A percentile compares a stretch with the other conserved stretches of the same genome.
Conservation (phyloP, 2,888 invertebrate genomes). For the Poecilobothrus nobilitatus region DNA sequence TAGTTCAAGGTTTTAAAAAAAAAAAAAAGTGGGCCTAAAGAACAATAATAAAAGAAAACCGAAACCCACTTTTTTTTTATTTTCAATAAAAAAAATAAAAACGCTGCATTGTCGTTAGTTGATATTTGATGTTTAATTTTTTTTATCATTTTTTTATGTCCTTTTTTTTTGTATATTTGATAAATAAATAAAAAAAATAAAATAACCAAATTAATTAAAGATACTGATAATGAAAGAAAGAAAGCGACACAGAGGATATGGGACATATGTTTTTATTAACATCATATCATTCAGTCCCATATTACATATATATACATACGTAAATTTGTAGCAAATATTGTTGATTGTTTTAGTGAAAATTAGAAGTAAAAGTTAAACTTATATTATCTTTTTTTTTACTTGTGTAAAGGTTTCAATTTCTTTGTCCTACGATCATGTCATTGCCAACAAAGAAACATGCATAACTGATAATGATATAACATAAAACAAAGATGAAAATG, state of each 20-base stretch:
- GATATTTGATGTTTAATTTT: too few relatives aligned
- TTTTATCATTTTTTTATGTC: too few relatives aligned
- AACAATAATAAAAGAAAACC: too few relatives aligned
- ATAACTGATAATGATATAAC: not conserved
- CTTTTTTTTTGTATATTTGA: not conserved
- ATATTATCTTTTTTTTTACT: not conserved
- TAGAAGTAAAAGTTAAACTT: not conserved
- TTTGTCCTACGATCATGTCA: not conserved
- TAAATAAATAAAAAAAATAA: not conserved
- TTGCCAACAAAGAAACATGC: not conserved
- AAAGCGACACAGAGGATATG: not conserved
- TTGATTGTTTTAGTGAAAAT: not conserved
- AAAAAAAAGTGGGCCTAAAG: too few relatives aligned
- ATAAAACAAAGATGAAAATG: not conserved
- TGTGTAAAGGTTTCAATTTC: not conserved
- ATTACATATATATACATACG: too few relatives aligned
- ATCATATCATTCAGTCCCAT: not conserved
- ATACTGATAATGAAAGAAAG: not conserved
- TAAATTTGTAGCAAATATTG: not conserved
- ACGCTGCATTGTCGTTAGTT: too few relatives aligned
- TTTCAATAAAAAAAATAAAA: too few relatives aligned
- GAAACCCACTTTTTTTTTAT: too few relatives aligned
- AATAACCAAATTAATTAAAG: conserved; percentile 1
- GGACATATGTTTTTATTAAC: conserved; percentile 2
- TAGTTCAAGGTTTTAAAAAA: too few relatives aligned